A percentile compares a stretch with the other conserved stretches of the same genome.
Evolutionary conservation across 1,140 invertebrate genomes (phyloP).

Genomic region (Neotoxoptera formosana): DNA sequence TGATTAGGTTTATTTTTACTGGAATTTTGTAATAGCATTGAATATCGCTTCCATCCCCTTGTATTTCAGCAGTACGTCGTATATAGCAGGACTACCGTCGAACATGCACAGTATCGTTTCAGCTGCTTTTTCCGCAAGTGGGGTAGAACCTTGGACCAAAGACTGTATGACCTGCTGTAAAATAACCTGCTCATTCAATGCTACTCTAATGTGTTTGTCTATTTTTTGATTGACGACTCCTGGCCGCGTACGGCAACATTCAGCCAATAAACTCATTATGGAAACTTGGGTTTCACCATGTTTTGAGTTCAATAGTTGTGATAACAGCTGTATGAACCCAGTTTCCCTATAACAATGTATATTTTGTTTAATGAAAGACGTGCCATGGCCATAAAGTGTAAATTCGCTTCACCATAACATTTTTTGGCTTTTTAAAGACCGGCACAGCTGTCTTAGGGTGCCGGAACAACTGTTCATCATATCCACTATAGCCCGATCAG

Average conservation of each 20-base stretch:
- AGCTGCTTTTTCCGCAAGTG: neutral
- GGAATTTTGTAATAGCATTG: neutral
- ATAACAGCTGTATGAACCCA: neutral
- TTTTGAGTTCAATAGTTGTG: neutral
- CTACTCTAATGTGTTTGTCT: neutral
- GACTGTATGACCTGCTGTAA: neutral
- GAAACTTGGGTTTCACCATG: neutral
- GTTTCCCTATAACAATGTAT: neutral
- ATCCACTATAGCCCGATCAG: neutral
- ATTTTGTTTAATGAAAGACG: neutral
- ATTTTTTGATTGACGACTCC: neutral
- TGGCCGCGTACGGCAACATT: conserved; percentile 9
- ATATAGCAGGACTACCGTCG: neutral
- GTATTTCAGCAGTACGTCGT: conserved; percentile 4
- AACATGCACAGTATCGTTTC: conserved; percentile 12
- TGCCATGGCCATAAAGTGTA: neutral
- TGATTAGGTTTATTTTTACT: neutral
- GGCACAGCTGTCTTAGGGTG: neutral
- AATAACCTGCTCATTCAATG: neutral
- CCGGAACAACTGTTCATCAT: neutral
- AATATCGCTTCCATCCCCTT: conserved; percentile 11
- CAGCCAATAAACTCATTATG: conserved; percentile 7
- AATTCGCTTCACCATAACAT: neutral
- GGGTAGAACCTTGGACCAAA: neutral
- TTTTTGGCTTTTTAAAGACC: conserved; percentile 32